Conservation (phyloP, 2,888 invertebrate genomes). For the Drosophila fungiperda region DNA sequence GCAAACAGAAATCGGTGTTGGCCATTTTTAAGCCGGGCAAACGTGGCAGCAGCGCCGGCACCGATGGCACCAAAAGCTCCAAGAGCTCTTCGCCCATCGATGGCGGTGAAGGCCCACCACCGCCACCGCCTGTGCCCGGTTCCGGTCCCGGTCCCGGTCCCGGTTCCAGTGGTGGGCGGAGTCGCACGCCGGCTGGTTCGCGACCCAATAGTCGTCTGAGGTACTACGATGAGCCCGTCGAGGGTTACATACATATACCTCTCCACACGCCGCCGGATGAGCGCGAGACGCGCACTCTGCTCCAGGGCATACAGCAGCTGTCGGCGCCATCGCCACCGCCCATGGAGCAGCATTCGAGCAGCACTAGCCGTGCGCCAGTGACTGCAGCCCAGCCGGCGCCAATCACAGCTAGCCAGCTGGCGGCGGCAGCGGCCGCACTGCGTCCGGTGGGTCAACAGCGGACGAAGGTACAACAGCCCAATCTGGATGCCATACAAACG, state of each 20-base stretch:
- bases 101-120: constrained; percentile 66
- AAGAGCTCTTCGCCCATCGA: constrained; percentile 85
- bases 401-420: constrained; percentile 75
- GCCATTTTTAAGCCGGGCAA: constrained; percentile 88
- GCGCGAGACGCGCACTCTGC: constrained; percentile 84
- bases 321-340: constrained; percentile 74
- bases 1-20: constrained; percentile 89
- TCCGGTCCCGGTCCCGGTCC: constrained; percentile 16
- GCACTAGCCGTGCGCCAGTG: constrained; percentile 33
- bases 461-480: constrained; percentile 58
- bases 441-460: constrained; percentile 60
- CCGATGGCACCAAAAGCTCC: constrained; percentile 82
- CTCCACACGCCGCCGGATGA: constrained; percentile 91
- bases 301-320: constrained; percentile 80
- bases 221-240: constrained; percentile 88
- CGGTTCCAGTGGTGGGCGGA: constrained; percentile 66
- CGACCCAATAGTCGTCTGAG: constrained; percentile 84
- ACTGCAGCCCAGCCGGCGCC: constrained; percentile 54
- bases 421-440: constrained; percentile 75
- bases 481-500: constrained; percentile 87
- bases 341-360: constrained; percentile 47
- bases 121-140: constrained; percentile 60
- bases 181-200: constrained; percentile 85
- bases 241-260: constrained; percentile 90
- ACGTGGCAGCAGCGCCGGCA: constrained; percentile 83